Evolutionary conservation across 2,888 invertebrate genomes (phyloP).

Genomic region (Drepana falcataria): DNA sequence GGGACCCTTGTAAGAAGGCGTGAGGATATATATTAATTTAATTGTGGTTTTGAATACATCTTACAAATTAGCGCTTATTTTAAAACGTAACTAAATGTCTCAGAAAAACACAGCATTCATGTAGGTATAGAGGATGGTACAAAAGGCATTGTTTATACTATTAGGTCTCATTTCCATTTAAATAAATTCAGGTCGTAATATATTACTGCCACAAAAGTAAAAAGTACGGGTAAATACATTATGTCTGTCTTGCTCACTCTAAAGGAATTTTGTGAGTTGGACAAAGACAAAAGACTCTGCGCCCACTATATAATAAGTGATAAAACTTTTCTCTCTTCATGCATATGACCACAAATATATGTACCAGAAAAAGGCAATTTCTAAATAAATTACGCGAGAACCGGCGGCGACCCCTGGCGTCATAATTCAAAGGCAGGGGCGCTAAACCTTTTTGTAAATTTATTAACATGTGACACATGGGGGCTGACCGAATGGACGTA

Average conservation of each 20-base stretch:
- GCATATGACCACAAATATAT: conserved; percentile 2
- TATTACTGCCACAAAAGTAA: neutral
- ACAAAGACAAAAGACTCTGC: neutral
- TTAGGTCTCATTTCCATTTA: neutral
- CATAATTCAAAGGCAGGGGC: conserved; percentile 26
- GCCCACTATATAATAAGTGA: neutral
- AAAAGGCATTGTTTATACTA: neutral
- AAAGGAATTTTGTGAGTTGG: neutral
- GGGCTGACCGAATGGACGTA: conserved; percentile 1
- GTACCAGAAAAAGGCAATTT: conserved; percentile 18
- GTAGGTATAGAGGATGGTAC: no score
- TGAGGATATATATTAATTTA: no score
- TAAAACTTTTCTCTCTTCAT: neutral
- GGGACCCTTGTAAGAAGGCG: no score
- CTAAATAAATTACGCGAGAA: conserved; percentile 26
- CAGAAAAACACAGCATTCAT: no score
- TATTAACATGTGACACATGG: conserved; percentile 14
- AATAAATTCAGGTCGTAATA: neutral
- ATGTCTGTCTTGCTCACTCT: neutral
- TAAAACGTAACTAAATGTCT: no score
- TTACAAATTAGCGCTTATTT: no score
- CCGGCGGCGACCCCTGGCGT: conserved; percentile 14
- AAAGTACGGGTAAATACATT: no score
- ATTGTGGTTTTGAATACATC: no score
- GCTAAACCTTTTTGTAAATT: conserved; percentile 20